Conservation (phyloP, 64 coral and sea anemone species). For the Orbicella faveolata region DNA sequence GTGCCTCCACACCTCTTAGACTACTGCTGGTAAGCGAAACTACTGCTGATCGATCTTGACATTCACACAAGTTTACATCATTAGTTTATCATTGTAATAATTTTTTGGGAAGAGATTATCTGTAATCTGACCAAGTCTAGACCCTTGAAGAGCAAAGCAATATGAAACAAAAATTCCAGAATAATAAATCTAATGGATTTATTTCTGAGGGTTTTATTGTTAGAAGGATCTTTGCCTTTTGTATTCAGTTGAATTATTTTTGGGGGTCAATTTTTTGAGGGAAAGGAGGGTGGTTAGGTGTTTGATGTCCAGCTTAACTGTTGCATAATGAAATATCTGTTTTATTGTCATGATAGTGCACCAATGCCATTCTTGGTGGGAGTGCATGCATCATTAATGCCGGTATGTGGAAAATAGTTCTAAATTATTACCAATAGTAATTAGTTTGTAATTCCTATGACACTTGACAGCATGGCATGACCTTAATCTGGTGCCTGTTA, state of each 20-base stretch:
- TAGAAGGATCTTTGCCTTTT: too few relatives aligned
- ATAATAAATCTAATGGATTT: too few relatives aligned
- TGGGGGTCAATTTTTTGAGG: too few relatives aligned
- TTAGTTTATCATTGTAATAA: too few relatives aligned
- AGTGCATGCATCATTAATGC: conserved; percentile 92
- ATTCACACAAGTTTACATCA: neutral
- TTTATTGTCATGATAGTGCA: conserved; percentile 61
- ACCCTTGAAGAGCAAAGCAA: too few relatives aligned
- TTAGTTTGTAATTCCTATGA: neutral
- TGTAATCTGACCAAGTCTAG: too few relatives aligned
- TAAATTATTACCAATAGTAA: neutral
- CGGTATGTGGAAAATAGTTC: conserved; percentile 40
- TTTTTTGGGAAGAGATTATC: too few relatives aligned
- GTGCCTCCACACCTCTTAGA: conserved; percentile 91
- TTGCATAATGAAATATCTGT: neutral
- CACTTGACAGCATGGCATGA: neutral
- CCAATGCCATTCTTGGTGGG: conserved; percentile 98
- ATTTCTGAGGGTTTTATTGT: too few relatives aligned
- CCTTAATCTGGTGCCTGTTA: neutral
- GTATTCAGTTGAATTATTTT: too few relatives aligned
- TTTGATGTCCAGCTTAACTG: neutral
- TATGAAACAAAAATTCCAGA: too few relatives aligned
- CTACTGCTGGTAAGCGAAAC: conserved; percentile 81
- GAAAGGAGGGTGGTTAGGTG: too few relatives aligned
- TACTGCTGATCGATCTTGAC: neutral